A percentile compares a stretch with the other conserved stretches of the same genome.
These are phyloP conservation scores for Drosophila greeni DNA, from an alignment of 2,888 invertebrate genomes.

Conservation along the genomic window DNA sequence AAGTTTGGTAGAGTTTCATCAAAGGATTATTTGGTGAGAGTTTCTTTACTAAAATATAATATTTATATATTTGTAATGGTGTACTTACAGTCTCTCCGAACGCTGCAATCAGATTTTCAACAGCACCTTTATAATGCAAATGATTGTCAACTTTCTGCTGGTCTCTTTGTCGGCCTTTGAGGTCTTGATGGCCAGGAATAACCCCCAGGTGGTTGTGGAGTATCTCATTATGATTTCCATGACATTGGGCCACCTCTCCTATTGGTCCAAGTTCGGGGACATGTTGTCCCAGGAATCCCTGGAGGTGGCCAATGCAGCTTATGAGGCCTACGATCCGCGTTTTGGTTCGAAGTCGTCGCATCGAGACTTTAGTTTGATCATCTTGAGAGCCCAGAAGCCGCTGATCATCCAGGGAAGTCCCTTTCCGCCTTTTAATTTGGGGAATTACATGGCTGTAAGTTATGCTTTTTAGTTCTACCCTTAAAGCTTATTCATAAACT, in stretches of 20 bases:
- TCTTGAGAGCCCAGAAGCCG: constrained; percentile 44
- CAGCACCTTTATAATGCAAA: constrained; percentile 41
- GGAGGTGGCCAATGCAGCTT: constrained; percentile 46
- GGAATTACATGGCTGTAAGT: constrained; percentile 40
- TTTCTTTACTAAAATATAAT: rapidly evolving
- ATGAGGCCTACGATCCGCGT: constrained; percentile 34
- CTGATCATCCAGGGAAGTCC: constrained; percentile 36
- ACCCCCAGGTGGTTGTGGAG: constrained; percentile 39
- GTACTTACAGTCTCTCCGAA: constrained; percentile 23
- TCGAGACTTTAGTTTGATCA: constrained; percentile 38
- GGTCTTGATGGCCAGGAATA: constrained; percentile 21
- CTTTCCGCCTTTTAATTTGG: constrained; percentile 47
- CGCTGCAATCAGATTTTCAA: constrained; percentile 43
- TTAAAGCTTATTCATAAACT: too few species aligned
- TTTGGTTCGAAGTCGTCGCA: constrained; percentile 6
- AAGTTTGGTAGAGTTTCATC: constrained; percentile 29
- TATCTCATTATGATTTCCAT: constrained; percentile 40
- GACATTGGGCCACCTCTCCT: constrained; percentile 40
- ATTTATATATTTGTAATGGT: too few species aligned
- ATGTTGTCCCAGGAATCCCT: constrained; percentile 46
- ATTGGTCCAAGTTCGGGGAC: constrained; percentile 46
- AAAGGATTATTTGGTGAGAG: constrained; percentile 45
- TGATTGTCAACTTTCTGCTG: constrained; percentile 35
- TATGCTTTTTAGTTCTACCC: too few species aligned
- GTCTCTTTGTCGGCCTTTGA: constrained; percentile 51